Percentiles rank a stretch among this genome's conserved stretches.
Evolutionary conservation across 2,888 invertebrate genomes (phyloP).

Genomic region (Drosophila putrida): DNA sequence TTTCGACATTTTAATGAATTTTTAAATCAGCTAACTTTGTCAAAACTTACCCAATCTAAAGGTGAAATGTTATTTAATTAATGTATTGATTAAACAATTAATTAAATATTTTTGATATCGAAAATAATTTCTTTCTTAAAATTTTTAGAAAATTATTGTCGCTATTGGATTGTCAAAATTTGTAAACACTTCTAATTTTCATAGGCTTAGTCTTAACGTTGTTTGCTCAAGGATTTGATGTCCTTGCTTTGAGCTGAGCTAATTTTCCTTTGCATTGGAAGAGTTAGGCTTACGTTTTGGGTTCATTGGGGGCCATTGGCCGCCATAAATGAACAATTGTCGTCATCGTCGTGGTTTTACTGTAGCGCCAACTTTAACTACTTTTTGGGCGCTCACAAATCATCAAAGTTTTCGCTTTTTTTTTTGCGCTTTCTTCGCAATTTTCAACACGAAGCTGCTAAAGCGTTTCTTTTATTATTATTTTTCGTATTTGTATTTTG

Average conservation of each 20-base stretch:
- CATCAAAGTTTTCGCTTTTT: slow-evolving; percentile 55
- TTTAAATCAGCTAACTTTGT: too few relatives aligned
- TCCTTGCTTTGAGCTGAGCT: slow-evolving; percentile 3
- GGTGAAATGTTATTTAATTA: too few relatives aligned
- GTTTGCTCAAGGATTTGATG: not conserved
- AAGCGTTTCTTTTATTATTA: slow-evolving; percentile 58
- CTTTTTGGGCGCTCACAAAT: slow-evolving; percentile 69
- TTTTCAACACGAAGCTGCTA: slow-evolving; percentile 72
- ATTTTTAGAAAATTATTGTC: not conserved
- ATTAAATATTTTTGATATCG: too few relatives aligned
- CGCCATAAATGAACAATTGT: slow-evolving; percentile 63
- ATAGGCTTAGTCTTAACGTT: not conserved
- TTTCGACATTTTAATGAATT: too few relatives aligned
- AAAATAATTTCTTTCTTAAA: too few relatives aligned
- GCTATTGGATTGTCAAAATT: not conserved
- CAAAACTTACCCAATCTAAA: too few relatives aligned
- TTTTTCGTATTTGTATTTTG: slow-evolving; percentile 19
- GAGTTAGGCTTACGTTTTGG: not conserved
- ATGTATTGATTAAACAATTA: too few relatives aligned
- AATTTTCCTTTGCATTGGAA: not conserved
- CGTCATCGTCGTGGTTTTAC: slow-evolving; percentile 40
- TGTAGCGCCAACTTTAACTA: slow-evolving; percentile 65
- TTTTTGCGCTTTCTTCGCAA: slow-evolving; percentile 52
- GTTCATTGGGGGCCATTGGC: slow-evolving; percentile 52
- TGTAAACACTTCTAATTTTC: too few relatives aligned